These are phyloP conservation scores for Thamnophis sirtalis DNA, from an alignment of 2,113 vertebrate species.

Conservation along the genomic window DNA sequence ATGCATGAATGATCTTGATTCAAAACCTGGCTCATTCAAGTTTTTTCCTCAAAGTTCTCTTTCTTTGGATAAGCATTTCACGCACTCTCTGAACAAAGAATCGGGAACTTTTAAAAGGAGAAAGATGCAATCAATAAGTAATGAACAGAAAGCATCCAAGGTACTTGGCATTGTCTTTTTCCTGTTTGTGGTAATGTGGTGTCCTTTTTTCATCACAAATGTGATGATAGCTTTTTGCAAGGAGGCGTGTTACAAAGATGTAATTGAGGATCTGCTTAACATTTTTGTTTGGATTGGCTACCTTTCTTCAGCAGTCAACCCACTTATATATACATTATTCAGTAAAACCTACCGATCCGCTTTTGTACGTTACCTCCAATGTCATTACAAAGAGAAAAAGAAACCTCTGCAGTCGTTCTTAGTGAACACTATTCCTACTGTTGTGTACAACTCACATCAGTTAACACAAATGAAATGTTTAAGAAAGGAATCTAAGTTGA, in stretches of 20 bases:
- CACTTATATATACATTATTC: conserved; percentile 91
- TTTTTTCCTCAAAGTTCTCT: conserved; percentile 85
- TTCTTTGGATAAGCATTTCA: conserved; percentile 87
- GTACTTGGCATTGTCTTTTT: conserved; percentile 96
- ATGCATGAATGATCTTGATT: conserved; percentile 81
- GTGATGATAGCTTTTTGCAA: conserved; percentile 88
- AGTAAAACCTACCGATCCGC: conserved; percentile 92
- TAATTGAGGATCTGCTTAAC: conserved; percentile 84
- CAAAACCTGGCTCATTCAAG: conserved; percentile 79
- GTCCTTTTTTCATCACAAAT: conserved; percentile 96
- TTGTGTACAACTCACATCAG: conserved; percentile 84
- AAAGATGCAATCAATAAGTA: conserved; percentile 93
- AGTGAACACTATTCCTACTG: conserved; percentile 89
- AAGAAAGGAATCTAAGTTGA: conserved; percentile 64
- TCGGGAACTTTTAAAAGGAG: conserved; percentile 71
- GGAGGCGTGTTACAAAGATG: conserved; percentile 70
- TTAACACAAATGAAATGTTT: conserved; percentile 67
- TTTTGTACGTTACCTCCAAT: conserved; percentile 87
- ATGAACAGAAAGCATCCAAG: conserved; percentile 95
- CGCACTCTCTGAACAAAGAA: conserved; percentile 81
- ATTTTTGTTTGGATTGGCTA: conserved; percentile 97
- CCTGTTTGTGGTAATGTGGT: conserved; percentile 97
- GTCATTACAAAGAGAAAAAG: conserved; percentile 85
- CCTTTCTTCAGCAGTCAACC: conserved; percentile 92
- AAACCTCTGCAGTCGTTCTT: conserved; percentile 89